Percentiles rank a stretch among this genome's conserved stretches.
phyloP scores from a whole-genome alignment of 2,113 vertebrate species.

The Chaetodon auriga region DNA sequence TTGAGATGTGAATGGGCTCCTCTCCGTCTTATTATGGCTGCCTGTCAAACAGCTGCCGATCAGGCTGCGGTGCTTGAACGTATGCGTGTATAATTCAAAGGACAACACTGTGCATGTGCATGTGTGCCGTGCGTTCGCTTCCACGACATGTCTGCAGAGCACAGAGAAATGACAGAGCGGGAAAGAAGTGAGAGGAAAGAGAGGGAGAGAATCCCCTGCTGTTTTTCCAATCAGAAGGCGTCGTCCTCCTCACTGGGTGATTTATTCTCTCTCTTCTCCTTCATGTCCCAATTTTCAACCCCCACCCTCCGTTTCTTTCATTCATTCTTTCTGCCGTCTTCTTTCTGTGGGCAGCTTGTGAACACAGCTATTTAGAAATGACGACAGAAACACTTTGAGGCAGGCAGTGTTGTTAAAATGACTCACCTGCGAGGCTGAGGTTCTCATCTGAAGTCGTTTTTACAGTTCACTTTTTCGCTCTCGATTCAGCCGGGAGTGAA shows the following conservation, averaged over 20 bases:
- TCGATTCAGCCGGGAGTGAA: neutral
- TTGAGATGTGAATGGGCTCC: conserved; percentile 46
- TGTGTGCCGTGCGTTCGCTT: conserved; percentile 18
- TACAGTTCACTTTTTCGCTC: conserved; percentile 28
- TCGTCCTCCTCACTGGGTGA: conserved; percentile 69
- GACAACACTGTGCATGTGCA: conserved; percentile 25
- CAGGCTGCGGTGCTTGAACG: neutral
- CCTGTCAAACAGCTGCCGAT: conserved; percentile 21
- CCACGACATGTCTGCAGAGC: conserved; percentile 38
- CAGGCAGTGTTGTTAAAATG: conserved; percentile 49
- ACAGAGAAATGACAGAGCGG: conserved; percentile 36
- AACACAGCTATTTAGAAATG: conserved; percentile 61
- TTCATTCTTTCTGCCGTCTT: conserved; percentile 54
- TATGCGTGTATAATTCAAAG: conserved; percentile 12
- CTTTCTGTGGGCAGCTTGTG: conserved; percentile 46
- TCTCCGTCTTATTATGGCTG: conserved; percentile 40
- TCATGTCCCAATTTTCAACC: conserved; percentile 70
- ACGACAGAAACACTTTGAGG: conserved; percentile 51
- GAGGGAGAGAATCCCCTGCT: conserved; percentile 69
- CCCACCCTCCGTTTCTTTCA: conserved; percentile 48
- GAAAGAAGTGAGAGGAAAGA: conserved; percentile 37
- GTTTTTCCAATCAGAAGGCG: conserved; percentile 76
- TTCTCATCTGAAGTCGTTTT: conserved; percentile 34
- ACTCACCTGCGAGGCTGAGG: conserved; percentile 65
- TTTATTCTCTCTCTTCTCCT: conserved; percentile 73